Base-by-base conservation (phyloP, 2,113 vertebrate species). In the Aegotheles bennettii region DNA sequence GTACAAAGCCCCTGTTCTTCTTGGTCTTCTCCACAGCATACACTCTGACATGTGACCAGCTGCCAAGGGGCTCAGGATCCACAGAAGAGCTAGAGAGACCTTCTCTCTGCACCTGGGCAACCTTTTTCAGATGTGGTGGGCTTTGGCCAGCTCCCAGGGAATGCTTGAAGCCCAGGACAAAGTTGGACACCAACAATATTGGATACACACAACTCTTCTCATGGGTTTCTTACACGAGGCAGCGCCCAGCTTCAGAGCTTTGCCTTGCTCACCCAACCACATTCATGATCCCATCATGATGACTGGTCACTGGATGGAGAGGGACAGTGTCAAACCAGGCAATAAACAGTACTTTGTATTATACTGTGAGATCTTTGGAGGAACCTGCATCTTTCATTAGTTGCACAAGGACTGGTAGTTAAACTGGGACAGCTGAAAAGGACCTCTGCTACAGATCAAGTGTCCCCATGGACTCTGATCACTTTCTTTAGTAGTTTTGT, bases 331-430 rank as follows among this genome's bases (percentile, higher is more conserved):
- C 38, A 69, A 78, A 73, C 7, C 8, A 54, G 36, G 38, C 38
- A 83, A 29, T 7, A 38, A 70, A 54, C 23, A 54, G 8, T 7
- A 43, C n/a, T 42, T 25, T 36, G 40, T 17, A 9, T 1, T 7
- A 29, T 18, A 59, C 35, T 38, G n/a, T 11, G 40, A 20, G 35
- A 16, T 54, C 47, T 47, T 18, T 1, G 7, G 82, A 77, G 40
- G 25, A 91, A 84, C 8, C 40, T 48, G n/a, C 24, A 29, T 5
- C 82, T 67, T 38, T 40, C 48, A 53, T 5, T 3, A 88, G 45
- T 25, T 53, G 28, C 1, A 0, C 4, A 17, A 35, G 26, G 23
- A 60, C 0, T 8, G 1, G 38, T 4, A 59, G 28, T 7, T 61
- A 31, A 5, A 51, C 14, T 47, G 23, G 28, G 18, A 14, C 80